phyloP scores from a whole-genome alignment of 2,888 invertebrate species.

The Himalopsyche tibetana region DNA sequence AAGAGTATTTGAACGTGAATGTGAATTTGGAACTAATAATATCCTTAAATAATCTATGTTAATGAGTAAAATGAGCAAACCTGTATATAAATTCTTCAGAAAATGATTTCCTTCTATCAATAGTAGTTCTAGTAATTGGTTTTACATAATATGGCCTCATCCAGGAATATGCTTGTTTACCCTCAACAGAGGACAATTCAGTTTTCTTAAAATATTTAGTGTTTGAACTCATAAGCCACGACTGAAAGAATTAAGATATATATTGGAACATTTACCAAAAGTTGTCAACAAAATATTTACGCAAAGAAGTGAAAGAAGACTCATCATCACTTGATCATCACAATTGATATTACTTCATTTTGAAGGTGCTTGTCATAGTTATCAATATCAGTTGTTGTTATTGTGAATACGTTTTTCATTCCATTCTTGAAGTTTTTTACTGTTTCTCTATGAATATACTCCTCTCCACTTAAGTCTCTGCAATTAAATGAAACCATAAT shows the following conservation, averaged over 20 bases:
- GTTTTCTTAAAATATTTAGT: constrained; percentile 67
- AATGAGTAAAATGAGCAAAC: not conserved
- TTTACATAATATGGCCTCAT: constrained; percentile 70
- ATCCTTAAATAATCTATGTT: too few relatives aligned
- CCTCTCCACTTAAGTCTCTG: constrained; percentile 54
- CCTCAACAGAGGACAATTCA: constrained; percentile 70
- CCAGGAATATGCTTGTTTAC: constrained; percentile 75
- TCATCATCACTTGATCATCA: too few relatives aligned
- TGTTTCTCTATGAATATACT: constrained; percentile 50
- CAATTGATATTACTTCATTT: too few relatives aligned
- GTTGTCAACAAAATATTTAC: too few relatives aligned
- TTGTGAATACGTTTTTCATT: not conserved
- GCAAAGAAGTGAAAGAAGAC: too few relatives aligned
- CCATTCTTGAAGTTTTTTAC: constrained; percentile 40
- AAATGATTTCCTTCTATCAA: not conserved
- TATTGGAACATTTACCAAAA: too few relatives aligned
- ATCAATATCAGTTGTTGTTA: constrained; percentile 33
- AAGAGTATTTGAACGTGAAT: too few relatives aligned
- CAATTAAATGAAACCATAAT: not conserved
- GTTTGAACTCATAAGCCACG: constrained; percentile 48
- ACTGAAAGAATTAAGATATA: constrained; percentile 4
- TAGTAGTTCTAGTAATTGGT: not conserved
- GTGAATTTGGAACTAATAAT: too few relatives aligned
- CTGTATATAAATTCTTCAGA: not conserved
- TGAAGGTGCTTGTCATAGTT: constrained; percentile 12